Conservation (phyloP, 2,888 invertebrate species). For the Tubulanus polymorphus region DNA sequence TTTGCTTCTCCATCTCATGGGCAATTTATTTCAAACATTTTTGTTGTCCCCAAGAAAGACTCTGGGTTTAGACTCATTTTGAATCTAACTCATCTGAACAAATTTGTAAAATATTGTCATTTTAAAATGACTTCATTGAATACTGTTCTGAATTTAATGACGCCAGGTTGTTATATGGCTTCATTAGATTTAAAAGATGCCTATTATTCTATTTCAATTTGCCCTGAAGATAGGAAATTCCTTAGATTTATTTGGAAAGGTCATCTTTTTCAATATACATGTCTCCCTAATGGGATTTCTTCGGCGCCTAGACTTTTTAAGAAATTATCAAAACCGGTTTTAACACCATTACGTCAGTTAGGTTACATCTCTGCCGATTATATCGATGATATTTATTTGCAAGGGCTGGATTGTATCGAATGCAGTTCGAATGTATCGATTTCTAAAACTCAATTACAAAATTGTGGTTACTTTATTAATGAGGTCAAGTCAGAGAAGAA, state of each 20-base stretch:
- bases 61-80: slow-evolving; percentile 18
- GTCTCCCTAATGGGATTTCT: slow-evolving; percentile 11
- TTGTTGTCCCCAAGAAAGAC: slow-evolving; percentile 17
- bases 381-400: too few relatives aligned
- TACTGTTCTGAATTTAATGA: slow-evolving; percentile 9
- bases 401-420: too few relatives aligned
- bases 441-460: too few relatives aligned
- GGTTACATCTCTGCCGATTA: too few relatives aligned
- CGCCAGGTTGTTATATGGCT: slow-evolving; percentile 19
- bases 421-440: too few relatives aligned
- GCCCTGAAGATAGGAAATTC: slow-evolving; percentile 10
- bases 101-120: slow-evolving; percentile 18
- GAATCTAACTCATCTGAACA: slow-evolving; percentile 16
- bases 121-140: slow-evolving; percentile 25
- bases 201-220: slow-evolving; percentile 21
- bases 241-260: slow-evolving; percentile 14
- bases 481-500: too few relatives aligned
- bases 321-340: slow-evolving; percentile 13
- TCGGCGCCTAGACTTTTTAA: slow-evolving; percentile 13
- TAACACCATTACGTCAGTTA: background rate
- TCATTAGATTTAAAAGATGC: slow-evolving; percentile 20
- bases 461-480: too few relatives aligned
- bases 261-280: slow-evolving; percentile 14
- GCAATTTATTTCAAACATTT: slow-evolving; percentile 19
- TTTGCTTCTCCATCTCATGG: background rate